Evolutionary conservation across 2,113 vertebrate species (phyloP), one percentile per base, ranked within the genome.

Genomic region (Alligator sinensis): DNA sequence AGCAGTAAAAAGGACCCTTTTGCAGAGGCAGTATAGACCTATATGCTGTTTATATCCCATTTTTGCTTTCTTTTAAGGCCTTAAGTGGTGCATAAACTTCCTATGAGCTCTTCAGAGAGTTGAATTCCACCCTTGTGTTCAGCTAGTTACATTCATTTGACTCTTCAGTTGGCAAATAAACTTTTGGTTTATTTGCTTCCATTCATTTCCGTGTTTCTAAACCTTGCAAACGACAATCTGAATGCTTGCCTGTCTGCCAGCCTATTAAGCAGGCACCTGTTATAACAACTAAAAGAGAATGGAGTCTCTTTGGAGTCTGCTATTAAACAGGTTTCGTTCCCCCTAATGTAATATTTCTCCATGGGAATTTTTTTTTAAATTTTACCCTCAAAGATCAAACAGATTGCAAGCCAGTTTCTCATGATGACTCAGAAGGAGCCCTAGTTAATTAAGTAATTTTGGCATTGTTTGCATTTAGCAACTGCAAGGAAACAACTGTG

Each of bases 221-320:
- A 89, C 60, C 72, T 95, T 92, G 87, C 90, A 89, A 83, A 78
- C 75, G 92, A 60, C 60, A 87, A 63, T 80, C 87, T 89, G 85
- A 80, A 88, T 88, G 87, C 94, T 97, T 95, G 47, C 30, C 89
- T 88, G 77, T 55, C 86, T 55, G 8, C 77, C 66, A 89, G 85
- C 13, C 82, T 62, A 5, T 77, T 85, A 93, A 79, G 5, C n/a
- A 84, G 77, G 77, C 83, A 81, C 86, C 84, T 96, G 89, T 96
- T 96, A 92, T 82, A 92, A 95, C 94, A 94, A 75, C 94, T 88
- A 12, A 87, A 87, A 94, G 89, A 75, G 78, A 64, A 13, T 87
- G 58, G 80, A 94, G 93, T 96, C 95, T 93, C 94, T 95, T 94
- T 95, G 94, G 95, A 96, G 93, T 94, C 92, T 95, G 94, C 95